Conservation (phyloP, 2,797 vertebrate genomes). For the Sebastes diaconus region DNA sequence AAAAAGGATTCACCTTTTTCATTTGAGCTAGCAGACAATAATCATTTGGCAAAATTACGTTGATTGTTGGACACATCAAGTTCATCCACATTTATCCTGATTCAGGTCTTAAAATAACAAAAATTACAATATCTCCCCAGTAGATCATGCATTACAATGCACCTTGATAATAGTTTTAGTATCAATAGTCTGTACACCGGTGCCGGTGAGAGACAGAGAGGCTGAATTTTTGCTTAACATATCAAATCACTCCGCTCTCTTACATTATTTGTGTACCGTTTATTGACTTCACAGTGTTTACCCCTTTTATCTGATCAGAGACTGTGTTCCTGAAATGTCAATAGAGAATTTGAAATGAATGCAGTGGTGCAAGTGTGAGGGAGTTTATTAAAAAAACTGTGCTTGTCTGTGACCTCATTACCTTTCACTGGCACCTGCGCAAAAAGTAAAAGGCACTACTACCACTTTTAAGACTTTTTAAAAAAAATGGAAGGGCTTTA, state of each 20-base stretch:
- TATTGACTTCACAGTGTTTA: background rate
- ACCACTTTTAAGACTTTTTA: background rate
- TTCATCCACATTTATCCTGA: background rate
- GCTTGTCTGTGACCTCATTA: background rate
- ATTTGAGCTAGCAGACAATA: background rate
- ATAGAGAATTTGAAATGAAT: background rate
- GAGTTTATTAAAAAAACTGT: background rate
- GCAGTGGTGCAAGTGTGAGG: background rate
- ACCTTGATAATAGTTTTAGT: background rate
- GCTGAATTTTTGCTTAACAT: background rate
- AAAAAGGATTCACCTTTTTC: background rate
- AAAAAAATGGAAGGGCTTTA: background rate
- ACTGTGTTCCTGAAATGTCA: background rate
- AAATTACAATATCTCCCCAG: background rate
- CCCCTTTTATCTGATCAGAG: background rate
- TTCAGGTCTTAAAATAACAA: background rate
- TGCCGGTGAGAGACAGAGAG: slow-evolving; percentile 3
- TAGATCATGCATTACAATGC: background rate
- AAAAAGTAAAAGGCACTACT: background rate
- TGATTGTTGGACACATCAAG: background rate
- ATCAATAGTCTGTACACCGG: background rate
- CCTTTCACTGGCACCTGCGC: background rate
- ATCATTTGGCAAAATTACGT: background rate
- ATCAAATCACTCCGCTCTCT: background rate
- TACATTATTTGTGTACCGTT: background rate